A percentile compares a stretch with the other conserved stretches of the same genome.
Conservation (phyloP, 2,888 invertebrate genomes). For the Nomada lathburiana region DNA sequence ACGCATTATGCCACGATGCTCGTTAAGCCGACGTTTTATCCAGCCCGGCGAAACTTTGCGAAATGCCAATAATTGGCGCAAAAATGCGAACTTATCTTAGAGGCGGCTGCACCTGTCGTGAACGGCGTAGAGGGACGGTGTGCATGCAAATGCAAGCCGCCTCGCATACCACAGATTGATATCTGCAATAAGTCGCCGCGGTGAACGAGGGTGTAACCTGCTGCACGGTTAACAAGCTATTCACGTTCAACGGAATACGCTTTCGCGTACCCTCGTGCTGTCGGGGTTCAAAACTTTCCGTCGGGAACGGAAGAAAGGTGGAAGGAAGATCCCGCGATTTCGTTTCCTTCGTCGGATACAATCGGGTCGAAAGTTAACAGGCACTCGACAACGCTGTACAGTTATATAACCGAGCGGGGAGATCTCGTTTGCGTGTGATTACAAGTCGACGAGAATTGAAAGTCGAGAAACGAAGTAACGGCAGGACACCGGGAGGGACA, state of each 20-base stretch:
- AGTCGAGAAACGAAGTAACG: conserved; percentile 29
- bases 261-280: conserved; percentile 14
- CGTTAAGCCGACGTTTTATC: conserved; percentile 68
- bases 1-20: conserved; percentile 67
- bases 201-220: conserved; percentile 70
- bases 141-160: conserved; percentile 74
- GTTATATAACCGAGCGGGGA: neutral
- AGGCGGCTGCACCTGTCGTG: conserved; percentile 73
- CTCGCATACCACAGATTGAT: conserved; percentile 72
- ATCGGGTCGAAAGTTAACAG: neutral
- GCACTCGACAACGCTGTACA: neutral
- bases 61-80: conserved; percentile 81
- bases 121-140: conserved; percentile 53
- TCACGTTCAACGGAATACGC: conserved; percentile 26
- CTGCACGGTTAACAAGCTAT: conserved; percentile 58
- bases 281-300: conserved; percentile 8
- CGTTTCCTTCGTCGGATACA: neutral
- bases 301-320: neutral
- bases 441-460: neutral
- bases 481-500: conserved; percentile 53
- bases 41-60: conserved; percentile 59
- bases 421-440: conserved; percentile 39
- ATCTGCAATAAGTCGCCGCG: conserved; percentile 69
- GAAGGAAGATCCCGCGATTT: neutral
- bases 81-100: conserved; percentile 75